These are phyloP conservation scores for Eilema sororculum DNA, from an alignment of 2,888 invertebrate species.

Conservation along the genomic window DNA sequence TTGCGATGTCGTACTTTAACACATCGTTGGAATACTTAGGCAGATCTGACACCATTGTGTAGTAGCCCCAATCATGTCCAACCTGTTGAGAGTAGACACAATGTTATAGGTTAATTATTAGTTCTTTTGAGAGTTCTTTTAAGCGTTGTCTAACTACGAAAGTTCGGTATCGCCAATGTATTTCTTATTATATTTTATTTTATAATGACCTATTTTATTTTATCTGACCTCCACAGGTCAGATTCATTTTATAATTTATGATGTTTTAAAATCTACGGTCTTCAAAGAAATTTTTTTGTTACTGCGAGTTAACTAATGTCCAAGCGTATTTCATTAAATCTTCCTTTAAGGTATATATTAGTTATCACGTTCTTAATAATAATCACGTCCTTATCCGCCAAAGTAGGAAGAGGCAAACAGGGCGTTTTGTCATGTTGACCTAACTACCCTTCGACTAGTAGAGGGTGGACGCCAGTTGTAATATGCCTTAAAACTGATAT, in stretches of 20 bases:
- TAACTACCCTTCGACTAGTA: neutral
- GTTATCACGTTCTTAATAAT: neutral
- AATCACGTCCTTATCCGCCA: neutral
- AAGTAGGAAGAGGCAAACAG: neutral
- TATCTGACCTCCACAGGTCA: too few species aligned
- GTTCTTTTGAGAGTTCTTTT: too few species aligned
- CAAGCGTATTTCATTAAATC: neutral
- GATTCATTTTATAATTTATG: too few species aligned
- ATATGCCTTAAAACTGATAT: neutral
- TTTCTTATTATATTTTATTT: too few species aligned
- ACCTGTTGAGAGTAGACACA: slow-evolving; percentile 61
- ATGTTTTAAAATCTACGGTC: too few species aligned
- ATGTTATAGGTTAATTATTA: neutral
- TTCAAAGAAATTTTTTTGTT: too few species aligned
- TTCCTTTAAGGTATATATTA: neutral
- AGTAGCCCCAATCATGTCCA: slow-evolving; percentile 89
- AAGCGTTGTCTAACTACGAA: too few species aligned
- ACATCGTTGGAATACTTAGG: slow-evolving; percentile 90
- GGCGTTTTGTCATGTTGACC: neutral
- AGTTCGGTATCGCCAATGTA: too few species aligned
- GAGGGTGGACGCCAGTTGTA: neutral
- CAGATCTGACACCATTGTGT: slow-evolving; percentile 91
- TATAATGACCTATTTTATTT: too few species aligned
- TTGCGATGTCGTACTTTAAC: slow-evolving; percentile 88
- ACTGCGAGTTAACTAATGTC: neutral